Conservation (phyloP, 2,888 invertebrate genomes). For the Drosophila prostipennis region DNA sequence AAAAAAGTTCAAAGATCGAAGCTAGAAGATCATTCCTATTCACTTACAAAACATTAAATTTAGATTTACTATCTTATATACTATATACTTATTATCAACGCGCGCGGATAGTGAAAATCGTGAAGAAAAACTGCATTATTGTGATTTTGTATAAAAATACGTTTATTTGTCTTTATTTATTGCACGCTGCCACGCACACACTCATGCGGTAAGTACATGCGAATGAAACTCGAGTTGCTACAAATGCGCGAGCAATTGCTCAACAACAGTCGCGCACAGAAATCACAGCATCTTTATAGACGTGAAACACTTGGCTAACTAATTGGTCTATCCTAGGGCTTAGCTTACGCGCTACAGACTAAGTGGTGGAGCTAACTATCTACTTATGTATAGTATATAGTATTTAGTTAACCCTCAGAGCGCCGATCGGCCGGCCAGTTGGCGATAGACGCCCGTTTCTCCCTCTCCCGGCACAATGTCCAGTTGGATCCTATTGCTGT, state of each 20-base stretch:
- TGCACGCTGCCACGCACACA: conserved; percentile 44
- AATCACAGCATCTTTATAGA: conserved; percentile 82
- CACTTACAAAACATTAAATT: no score
- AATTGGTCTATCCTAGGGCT: conserved; percentile 61
- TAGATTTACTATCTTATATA: no score
- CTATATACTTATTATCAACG: no score
- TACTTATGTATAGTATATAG: neutral
- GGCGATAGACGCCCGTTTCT: conserved; percentile 75
- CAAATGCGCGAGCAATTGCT: conserved; percentile 47
- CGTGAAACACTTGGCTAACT: conserved; percentile 53
- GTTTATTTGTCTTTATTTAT: conserved; percentile 51
- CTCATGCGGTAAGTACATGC: conserved; percentile 62
- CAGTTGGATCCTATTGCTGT: conserved; percentile 53
- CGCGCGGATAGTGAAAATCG: conserved; percentile 1
- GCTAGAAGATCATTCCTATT: no score
- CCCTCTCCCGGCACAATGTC: conserved; percentile 65
- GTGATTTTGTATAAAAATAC: conserved; percentile 44
- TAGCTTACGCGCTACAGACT: conserved; percentile 57
- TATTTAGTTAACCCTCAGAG: conserved; percentile 54
- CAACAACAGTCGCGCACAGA: conserved; percentile 63
- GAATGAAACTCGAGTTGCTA: conserved; percentile 57
- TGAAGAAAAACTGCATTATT: neutral
- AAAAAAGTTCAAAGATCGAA: no score
- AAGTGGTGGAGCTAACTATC: conserved; percentile 23
- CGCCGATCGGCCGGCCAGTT: conserved; percentile 59